Percentiles rank a stretch among this genome's conserved stretches.
These are phyloP conservation scores for Sitophilus oryzae DNA, from an alignment of 1,140 invertebrate species.

Conservation along the genomic window DNA sequence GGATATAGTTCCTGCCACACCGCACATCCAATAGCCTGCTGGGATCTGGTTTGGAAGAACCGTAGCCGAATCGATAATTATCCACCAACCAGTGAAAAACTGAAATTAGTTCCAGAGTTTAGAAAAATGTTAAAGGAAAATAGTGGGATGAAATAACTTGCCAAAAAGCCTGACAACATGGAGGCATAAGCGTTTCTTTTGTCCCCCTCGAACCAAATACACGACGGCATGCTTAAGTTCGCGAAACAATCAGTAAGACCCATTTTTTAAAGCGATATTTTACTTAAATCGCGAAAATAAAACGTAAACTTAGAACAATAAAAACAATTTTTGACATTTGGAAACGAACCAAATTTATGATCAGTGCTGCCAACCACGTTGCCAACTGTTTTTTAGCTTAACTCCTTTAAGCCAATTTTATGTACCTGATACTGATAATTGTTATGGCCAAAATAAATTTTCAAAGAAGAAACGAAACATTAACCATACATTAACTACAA, in stretches of 20 bases:
- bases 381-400: too few relatives aligned
- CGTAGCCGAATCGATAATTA: constrained; percentile 89
- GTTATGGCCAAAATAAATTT: too few relatives aligned
- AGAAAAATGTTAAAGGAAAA: neutral
- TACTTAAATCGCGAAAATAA: too few relatives aligned
- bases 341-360: too few relatives aligned
- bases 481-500: too few relatives aligned
- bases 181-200: constrained; percentile 78
- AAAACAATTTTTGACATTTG: too few relatives aligned
- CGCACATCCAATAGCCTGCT: constrained; percentile 86
- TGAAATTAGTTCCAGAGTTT: constrained; percentile 46
- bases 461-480: too few relatives aligned
- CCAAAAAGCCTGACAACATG: constrained; percentile 76
- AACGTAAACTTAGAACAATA: too few relatives aligned
- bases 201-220: constrained; percentile 60
- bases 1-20: constrained; percentile 88
- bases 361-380: too few relatives aligned
- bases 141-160: constrained; percentile 46
- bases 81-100: constrained; percentile 98
- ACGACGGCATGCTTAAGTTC: constrained; percentile 50
- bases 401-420: too few relatives aligned
- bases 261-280: too few relatives aligned
- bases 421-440: too few relatives aligned
- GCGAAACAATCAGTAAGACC: constrained; percentile 43
- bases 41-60: constrained; percentile 67